Conservation (phyloP, 2,797 vertebrate genomes). For the Onychomys arenicola region DNA sequence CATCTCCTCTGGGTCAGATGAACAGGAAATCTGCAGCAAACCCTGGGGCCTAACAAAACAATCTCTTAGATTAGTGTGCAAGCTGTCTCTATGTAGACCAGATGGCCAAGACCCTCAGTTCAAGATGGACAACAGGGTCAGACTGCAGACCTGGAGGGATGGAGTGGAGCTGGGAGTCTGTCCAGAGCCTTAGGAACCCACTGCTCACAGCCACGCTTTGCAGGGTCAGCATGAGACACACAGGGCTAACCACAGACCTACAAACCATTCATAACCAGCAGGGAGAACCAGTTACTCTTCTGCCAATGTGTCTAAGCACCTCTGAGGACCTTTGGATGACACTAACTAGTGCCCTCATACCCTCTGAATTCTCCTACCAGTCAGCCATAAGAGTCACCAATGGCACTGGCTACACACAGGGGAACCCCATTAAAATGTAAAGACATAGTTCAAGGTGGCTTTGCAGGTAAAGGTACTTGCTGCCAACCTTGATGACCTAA, state of each 20-base stretch:
- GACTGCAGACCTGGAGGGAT: background rate
- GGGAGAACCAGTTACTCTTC: background rate
- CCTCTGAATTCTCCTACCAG: background rate
- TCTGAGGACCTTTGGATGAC: background rate
- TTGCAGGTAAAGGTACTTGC: background rate
- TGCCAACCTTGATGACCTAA: background rate
- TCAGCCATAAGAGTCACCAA: background rate
- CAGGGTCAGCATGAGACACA: background rate
- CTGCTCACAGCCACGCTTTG: background rate
- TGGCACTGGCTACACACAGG: background rate
- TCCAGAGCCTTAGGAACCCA: background rate
- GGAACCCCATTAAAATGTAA: slow-evolving; percentile 4
- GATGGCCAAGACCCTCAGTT: background rate
- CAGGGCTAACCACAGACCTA: background rate
- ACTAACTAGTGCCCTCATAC: background rate
- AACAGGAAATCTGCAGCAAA: background rate
- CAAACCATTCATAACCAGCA: background rate
- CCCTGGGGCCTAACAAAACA: background rate
- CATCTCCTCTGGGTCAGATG: background rate
- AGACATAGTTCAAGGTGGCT: background rate
- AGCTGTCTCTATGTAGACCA: background rate
- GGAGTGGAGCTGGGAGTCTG: background rate
- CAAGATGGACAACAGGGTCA: background rate
- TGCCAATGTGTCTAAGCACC: background rate
- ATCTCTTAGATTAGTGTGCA: background rate